Base-by-base conservation (phyloP, 2,113 vertebrate genomes). In the Upupa epops region DNA sequence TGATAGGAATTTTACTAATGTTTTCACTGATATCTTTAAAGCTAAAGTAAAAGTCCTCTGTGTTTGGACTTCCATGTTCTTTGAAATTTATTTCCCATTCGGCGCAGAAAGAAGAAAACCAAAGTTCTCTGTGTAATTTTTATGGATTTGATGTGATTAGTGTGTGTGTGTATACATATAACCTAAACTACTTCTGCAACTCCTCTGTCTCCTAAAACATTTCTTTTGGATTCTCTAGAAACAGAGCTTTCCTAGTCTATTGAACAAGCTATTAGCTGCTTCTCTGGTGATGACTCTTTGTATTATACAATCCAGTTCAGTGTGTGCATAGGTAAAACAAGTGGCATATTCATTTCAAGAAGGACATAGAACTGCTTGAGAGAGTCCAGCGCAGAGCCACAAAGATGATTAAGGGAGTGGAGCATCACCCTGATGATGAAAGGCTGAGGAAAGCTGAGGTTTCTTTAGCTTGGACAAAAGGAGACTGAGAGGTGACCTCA, bases 91-190 rank as follows among this genome's bases (percentile, higher is more conserved):
- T 45, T 72, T 92, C 28, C 12, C 13, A 12, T 4, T 84, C 8
- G 40, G 11, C 51, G 31, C 17, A 32, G 11, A 68, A 66, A 77
- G 42, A 83, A 86, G 29, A 45, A 88, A 73, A 60, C 15, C 4
- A 34, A 37, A 31, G 68, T 88, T 64, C 25, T 16, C 14, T 77
- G 3, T 28, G 20, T 58, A 54, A 37, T 69, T 76, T 79, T 42
- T 73, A 58, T 55, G 79, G 29, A 56, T 83, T n/a, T 75, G 58
- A 69, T 19, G 34, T 79, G 25, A 56, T 72, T 66, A 32, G 10
- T 48, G 4, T 51, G 4, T 60, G 3, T 54, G 1, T 42, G 8
- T 56, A 1, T 49, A 1, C 54, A 3, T 48, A 8, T 46, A 16
- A 2, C 9, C 8, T 13, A 37, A 26, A 40, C 7, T 71, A 49